phyloP scores from a whole-genome alignment of 37 sponge, comb jelly and placozoan genomes.

The Spongilla lacustris region DNA sequence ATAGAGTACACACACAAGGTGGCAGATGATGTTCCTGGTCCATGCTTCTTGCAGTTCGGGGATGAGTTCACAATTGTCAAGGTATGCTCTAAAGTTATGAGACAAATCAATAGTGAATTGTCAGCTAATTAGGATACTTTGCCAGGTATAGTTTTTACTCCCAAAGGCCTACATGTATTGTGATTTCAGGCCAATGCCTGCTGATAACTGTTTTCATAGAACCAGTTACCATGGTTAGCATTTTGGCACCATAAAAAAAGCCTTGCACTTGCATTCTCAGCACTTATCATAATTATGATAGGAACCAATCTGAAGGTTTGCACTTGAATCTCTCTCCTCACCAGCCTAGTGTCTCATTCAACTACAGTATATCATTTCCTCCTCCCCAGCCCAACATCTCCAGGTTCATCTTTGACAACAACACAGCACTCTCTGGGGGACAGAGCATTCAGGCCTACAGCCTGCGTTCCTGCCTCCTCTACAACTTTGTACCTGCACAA shows the following conservation, averaged over 20 bases:
- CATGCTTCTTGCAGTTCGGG: constrained; percentile 72
- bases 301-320: too few relatives aligned
- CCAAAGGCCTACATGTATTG: too few relatives aligned
- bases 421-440: constrained; percentile 49
- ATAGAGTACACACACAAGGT: constrained; percentile 55
- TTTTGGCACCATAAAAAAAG: too few relatives aligned
- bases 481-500: constrained; percentile 56
- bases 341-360: neutral
- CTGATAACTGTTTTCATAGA: too few relatives aligned
- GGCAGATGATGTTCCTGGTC: constrained; percentile 19
- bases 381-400: neutral
- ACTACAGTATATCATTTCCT: neutral
- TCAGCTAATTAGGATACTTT: too few relatives aligned
- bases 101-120: too few relatives aligned
- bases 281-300: too few relatives aligned
- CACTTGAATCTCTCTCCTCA: neutral
- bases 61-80: constrained; percentile 28
- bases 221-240: too few relatives aligned
- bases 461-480: constrained; percentile 41
- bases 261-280: too few relatives aligned
- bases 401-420: constrained; percentile 37
- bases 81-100: neutral
- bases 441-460: constrained; percentile 46
- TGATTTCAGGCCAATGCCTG: too few relatives aligned
- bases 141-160: too few relatives aligned